Evolutionary conservation across 1,140 invertebrate species (phyloP).

Genomic region (Manduca sexta): DNA sequence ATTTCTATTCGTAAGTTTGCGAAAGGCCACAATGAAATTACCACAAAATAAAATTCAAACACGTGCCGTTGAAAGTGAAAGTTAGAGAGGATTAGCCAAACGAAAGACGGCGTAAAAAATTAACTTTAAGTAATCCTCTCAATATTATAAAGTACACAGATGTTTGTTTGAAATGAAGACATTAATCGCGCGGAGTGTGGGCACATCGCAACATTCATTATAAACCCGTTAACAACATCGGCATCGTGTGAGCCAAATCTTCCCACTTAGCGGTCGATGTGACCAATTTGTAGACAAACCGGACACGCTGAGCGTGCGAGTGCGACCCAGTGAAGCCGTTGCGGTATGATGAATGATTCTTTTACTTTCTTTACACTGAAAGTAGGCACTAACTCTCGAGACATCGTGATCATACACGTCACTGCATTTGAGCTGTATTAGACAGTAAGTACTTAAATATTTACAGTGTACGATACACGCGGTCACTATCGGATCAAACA

Average conservation of each 20-base stretch:
- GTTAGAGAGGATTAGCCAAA: background rate
- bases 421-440: too few relatives aligned
- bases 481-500: background rate
- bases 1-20: too few relatives aligned
- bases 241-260: conserved; percentile 39
- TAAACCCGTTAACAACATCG: conserved; percentile 21
- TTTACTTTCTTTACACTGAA: conserved; percentile 63
- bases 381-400: conserved; percentile 33
- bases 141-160: too few relatives aligned
- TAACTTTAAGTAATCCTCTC: too few relatives aligned
- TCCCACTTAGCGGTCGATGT: conserved; percentile 63
- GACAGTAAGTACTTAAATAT: too few relatives aligned
- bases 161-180: too few relatives aligned
- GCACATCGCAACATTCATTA: conserved; percentile 14
- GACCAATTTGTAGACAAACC: conserved; percentile 63
- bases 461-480: too few relatives aligned
- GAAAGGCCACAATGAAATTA: too few relatives aligned
- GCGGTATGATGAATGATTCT: conserved; percentile 46
- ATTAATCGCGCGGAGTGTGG: background rate
- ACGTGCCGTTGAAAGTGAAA: background rate
- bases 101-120: background rate
- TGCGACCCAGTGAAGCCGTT: conserved; percentile 52
- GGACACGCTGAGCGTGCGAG: conserved; percentile 34
- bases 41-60: background rate
- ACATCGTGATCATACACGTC: conserved; percentile 16